phyloP scores from a whole-genome alignment of 2,113 vertebrate species.

The Suncus etruscus region DNA sequence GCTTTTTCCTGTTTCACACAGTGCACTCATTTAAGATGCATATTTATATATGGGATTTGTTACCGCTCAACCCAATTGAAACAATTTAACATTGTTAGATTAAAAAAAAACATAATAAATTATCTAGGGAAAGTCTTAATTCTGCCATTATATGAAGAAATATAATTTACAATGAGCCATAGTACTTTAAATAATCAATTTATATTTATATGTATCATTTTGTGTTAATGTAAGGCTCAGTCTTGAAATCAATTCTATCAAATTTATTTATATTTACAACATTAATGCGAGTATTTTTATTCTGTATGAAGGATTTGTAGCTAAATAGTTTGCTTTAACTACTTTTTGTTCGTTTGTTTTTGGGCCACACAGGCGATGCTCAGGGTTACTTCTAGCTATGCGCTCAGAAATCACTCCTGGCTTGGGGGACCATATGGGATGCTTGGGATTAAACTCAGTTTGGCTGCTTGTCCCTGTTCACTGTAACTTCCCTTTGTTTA shows the following conservation, averaged over 20 bases:
- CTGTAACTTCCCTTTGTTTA: no score
- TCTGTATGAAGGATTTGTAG: neutral
- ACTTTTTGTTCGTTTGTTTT: no score
- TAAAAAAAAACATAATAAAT: neutral
- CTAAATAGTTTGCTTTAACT: neutral
- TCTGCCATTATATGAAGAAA: slow-evolving; percentile 13
- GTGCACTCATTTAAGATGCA: neutral
- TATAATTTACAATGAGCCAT: neutral
- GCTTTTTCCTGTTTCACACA: slow-evolving; percentile 1
- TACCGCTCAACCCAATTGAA: neutral
- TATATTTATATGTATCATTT: neutral
- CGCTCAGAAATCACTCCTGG: no score
- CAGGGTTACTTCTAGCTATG: no score
- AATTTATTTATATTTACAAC: neutral
- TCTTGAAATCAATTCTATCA: neutral
- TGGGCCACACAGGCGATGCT: no score
- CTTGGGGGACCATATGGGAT: no score
- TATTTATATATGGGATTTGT: slow-evolving; percentile 4
- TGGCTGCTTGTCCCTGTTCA: no score
- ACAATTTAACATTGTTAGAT: slow-evolving; percentile 9
- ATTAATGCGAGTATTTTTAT: neutral
- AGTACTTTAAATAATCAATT: no score
- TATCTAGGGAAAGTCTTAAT: neutral
- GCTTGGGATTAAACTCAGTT: no score
- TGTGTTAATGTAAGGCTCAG: neutral